Conservation (phyloP, 2,888 invertebrate genomes). For the Cistogaster globosa region DNA sequence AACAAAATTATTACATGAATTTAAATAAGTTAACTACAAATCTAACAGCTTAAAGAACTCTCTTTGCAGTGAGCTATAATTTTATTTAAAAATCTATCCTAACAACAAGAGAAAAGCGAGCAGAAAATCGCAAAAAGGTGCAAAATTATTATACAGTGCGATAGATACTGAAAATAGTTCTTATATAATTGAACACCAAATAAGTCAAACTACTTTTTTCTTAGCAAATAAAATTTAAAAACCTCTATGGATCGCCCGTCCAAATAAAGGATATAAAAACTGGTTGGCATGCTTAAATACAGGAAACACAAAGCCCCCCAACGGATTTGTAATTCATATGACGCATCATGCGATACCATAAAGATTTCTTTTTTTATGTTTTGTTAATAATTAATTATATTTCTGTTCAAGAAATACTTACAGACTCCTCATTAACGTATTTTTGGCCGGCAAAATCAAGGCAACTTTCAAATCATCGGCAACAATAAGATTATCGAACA, state of each 20-base stretch:
- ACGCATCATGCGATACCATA: slow-evolving; percentile 89
- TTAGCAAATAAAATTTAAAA: slow-evolving; percentile 72
- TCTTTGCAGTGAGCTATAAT: slow-evolving; percentile 90
- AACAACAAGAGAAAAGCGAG: slow-evolving; percentile 74
- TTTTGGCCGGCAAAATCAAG: slow-evolving; percentile 90
- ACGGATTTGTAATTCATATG: slow-evolving; percentile 90
- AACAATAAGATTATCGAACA: slow-evolving; percentile 97
- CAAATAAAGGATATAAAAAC: slow-evolving; percentile 88
- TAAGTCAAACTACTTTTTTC: slow-evolving; percentile 28
- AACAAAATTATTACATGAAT: not conserved
- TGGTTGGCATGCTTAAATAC: slow-evolving; percentile 89
- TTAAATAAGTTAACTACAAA: not conserved
- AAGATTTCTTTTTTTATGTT: slow-evolving; percentile 84
- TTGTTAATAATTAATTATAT: not conserved
- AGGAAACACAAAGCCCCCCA: slow-evolving; percentile 91
- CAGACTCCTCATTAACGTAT: slow-evolving; percentile 91
- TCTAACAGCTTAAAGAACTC: slow-evolving; percentile 91
- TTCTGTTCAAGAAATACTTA: slow-evolving; percentile 84
- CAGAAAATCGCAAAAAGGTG: slow-evolving; percentile 59
- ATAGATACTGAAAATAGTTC: slow-evolving; percentile 29
- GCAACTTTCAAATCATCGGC: slow-evolving; percentile 92
- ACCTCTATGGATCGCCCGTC: slow-evolving; percentile 87
- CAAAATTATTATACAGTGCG: slow-evolving; percentile 51
- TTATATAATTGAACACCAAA: slow-evolving; percentile 14
- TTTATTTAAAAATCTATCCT: slow-evolving; percentile 92